Evolutionary conservation across 2,888 invertebrate genomes (phyloP).

Genomic region (Mamestra brassicae): DNA sequence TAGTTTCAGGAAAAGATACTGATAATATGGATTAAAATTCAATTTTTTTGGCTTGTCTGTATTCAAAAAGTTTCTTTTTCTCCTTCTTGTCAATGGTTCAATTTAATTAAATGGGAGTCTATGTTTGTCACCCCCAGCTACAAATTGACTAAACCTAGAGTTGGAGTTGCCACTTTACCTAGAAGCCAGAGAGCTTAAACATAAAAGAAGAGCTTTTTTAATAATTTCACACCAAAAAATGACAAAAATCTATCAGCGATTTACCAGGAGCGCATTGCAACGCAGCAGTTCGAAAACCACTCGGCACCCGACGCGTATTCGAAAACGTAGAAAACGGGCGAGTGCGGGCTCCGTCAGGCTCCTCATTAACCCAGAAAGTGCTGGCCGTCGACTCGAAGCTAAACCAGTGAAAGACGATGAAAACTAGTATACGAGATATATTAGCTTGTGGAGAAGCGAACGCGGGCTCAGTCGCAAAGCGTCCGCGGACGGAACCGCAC

Average conservation of each 20-base stretch:
- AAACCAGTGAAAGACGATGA: constrained; percentile 89
- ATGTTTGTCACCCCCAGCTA: too few species aligned
- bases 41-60: neutral
- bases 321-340: constrained; percentile 88
- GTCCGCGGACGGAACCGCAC: constrained; percentile 73
- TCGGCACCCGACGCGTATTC: constrained; percentile 81
- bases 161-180: neutral
- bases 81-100: neutral
- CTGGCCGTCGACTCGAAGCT: constrained; percentile 76
- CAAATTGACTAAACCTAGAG: too few species aligned
- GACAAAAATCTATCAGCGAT: constrained; percentile 22
- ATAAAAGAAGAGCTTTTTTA: neutral
- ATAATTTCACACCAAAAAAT: neutral
- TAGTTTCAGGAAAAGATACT: too few species aligned
- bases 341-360: constrained; percentile 78
- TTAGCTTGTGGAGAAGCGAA: constrained; percentile 76
- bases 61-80: neutral
- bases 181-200: neutral
- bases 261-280: constrained; percentile 83
- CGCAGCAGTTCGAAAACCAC: constrained; percentile 73
- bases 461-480: constrained; percentile 77
- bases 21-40: neutral
- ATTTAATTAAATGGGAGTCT: neutral
- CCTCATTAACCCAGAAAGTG: constrained; percentile 90
- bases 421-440: constrained; percentile 89